Evolutionary conservation across 2,113 vertebrate species (phyloP), one percentile per base, ranked within the genome.

Genomic region (Pitta sordida): DNA sequence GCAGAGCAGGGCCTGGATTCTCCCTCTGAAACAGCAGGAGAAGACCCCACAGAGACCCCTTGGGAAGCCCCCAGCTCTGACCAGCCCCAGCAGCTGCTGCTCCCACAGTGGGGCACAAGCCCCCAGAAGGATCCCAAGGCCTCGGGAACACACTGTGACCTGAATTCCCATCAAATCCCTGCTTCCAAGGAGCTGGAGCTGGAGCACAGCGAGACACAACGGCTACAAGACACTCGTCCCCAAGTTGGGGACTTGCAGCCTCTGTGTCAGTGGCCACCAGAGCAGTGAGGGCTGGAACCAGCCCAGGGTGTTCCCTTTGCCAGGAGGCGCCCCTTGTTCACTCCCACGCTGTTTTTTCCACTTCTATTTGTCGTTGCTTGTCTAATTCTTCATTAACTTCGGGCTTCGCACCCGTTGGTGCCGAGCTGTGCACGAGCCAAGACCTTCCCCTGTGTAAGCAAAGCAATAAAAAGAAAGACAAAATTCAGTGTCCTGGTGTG

Each of bases 381-480:
- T 13, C 74, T 24, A 10, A 48, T 46, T 43, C 43, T 39, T 71
- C 19, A 3, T 43, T 12, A 52, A 21, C 10, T n/a, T 27, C 13
- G 16, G 15, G 36, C 41, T 93, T 67, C 20, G 1, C 16, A 5
- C 15, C 63, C 43, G 5, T 19, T 36, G 23, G 27, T 26, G 14
- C 13, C 8, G 49, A 70, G 37, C 32, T 65, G 13, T 30, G 75
- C 23, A 29, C 14, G 43, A 13, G 17, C 19, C 5, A 43, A 59
- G 53, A 37, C 49, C 59, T 41, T 14, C 4, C 30, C 30, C 62
- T 22, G 11, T 68, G 48, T 58, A 67, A 91, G 62, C 77, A 83
- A 90, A 86, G 24, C 27, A 95, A 93, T 91, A 95, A 95, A 95
- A 64, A 17, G 10, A 17, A 62, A 77, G 7, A 29, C 49, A 63